Conservation (phyloP, 2,888 invertebrate genomes). For the Aleiodes alternator region DNA sequence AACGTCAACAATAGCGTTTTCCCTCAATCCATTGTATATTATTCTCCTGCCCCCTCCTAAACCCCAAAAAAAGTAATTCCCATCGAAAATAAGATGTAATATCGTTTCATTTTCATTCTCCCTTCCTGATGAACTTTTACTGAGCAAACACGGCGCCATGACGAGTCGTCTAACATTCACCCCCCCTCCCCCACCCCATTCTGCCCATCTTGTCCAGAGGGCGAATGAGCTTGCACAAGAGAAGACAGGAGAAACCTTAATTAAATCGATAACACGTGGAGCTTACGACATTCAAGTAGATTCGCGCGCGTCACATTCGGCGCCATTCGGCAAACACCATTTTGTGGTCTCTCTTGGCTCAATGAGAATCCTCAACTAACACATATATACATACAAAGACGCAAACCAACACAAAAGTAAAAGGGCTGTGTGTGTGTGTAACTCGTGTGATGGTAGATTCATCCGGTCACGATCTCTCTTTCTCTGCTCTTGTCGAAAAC, state of each 20-base stretch:
- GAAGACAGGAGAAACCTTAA: slow-evolving; percentile 45
- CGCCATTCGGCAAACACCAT: slow-evolving; percentile 47
- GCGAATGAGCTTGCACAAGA: slow-evolving; percentile 3
- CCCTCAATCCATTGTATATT: neutral
- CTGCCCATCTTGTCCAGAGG: neutral
- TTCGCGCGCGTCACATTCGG: slow-evolving; percentile 44
- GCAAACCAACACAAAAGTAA: no score
- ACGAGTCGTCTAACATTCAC: slow-evolving; percentile 8
- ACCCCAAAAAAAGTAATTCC: neutral
- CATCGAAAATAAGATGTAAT: slow-evolving; percentile 13
- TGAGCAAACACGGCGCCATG: slow-evolving; percentile 22
- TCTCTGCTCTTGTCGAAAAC: neutral
- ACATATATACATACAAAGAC: neutral
- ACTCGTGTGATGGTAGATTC: no score
- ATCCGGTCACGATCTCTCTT: no score
- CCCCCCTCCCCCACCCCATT: neutral
- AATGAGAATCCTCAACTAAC: slow-evolving; percentile 19
- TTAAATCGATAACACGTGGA: slow-evolving; percentile 56
- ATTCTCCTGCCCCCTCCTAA: neutral
- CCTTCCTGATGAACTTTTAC: slow-evolving; percentile 34
- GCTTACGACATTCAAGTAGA: slow-evolving; percentile 36
- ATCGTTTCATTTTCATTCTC: slow-evolving; percentile 12
- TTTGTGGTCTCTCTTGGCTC: slow-evolving; percentile 22
- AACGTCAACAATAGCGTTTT: slow-evolving; percentile 23
- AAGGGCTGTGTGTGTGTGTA: no score